These are phyloP conservation scores for Ennomos erosarius DNA, from an alignment of 2,888 invertebrate species.

Conservation along the genomic window DNA sequence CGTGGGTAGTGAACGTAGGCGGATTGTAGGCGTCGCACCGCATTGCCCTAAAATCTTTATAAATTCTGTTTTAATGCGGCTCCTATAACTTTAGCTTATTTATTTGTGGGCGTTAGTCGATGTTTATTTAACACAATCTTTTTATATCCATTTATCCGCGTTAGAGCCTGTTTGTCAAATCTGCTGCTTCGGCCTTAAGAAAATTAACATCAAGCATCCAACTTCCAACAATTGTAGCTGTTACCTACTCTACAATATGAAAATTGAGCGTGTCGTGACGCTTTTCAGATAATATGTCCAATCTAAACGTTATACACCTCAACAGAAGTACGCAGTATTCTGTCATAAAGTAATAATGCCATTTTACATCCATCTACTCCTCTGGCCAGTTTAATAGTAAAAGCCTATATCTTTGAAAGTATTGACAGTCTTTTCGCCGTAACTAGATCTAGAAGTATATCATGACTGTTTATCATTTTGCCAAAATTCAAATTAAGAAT, in stretches of 20 bases:
- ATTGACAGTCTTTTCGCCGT: too few relatives aligned
- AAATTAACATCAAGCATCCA: not conserved
- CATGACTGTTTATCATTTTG: too few relatives aligned
- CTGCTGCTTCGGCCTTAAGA: conserved; percentile 2
- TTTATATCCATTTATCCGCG: not conserved
- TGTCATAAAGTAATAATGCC: too few relatives aligned
- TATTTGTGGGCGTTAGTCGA: not conserved
- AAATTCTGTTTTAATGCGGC: conserved; percentile 24
- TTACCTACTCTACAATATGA: conserved; percentile 2
- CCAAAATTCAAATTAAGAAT: too few relatives aligned
- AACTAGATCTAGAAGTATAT: too few relatives aligned
- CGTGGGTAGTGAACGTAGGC: conserved; percentile 46
- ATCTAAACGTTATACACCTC: too few relatives aligned
- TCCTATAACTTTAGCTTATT: conserved; percentile 17
- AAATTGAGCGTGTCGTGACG: not conserved
- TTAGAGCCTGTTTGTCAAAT: conserved; percentile 4
- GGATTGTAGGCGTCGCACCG: conserved; percentile 44
- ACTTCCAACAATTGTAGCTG: too few relatives aligned
- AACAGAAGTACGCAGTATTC: too few relatives aligned
- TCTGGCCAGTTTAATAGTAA: too few relatives aligned
- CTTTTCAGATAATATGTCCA: too few relatives aligned
- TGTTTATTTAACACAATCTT: conserved; percentile 2
- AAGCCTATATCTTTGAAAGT: too few relatives aligned
- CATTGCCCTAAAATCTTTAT: conserved; percentile 34
- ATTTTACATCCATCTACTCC: too few relatives aligned